Conservation (phyloP, 2,797 vertebrate genomes). For the Sebastes hubbsi region DNA sequence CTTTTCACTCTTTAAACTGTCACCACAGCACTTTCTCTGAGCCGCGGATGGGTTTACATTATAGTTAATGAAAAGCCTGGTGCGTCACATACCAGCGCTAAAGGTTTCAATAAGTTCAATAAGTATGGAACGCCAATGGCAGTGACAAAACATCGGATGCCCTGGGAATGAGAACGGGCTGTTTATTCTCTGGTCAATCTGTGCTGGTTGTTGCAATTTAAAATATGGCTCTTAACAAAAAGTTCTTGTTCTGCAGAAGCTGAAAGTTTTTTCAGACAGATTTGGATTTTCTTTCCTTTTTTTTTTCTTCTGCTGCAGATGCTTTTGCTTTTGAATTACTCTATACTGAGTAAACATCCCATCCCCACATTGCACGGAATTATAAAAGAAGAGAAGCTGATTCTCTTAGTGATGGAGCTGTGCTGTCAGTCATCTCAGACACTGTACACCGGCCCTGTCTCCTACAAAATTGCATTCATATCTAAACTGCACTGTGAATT, state of each 20-base stretch:
- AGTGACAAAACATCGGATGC: no score
- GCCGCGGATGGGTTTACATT: no score
- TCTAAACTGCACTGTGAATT: no score
- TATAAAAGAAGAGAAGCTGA: neutral
- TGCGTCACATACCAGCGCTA: no score
- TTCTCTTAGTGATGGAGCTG: neutral
- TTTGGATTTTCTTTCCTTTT: neutral
- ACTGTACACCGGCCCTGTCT: neutral
- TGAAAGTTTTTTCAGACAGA: neutral
- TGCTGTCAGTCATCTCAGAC: neutral
- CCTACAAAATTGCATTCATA: neutral
- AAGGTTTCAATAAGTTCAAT: no score
- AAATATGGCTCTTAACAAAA: neutral
- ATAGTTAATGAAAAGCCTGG: no score
- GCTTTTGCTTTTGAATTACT: conserved; percentile 25
- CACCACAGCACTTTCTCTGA: no score
- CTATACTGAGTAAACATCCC: neutral
- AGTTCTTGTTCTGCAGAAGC: neutral
- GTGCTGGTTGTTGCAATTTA: neutral
- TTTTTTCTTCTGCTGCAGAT: neutral
- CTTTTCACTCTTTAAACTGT: no score
- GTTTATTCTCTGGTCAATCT: neutral
- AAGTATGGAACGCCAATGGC: no score
- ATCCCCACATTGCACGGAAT: neutral
- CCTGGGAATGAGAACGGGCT: no score